phyloP scores from a whole-genome alignment of 2,113 vertebrate genomes.

The Centrocercus urophasianus region DNA sequence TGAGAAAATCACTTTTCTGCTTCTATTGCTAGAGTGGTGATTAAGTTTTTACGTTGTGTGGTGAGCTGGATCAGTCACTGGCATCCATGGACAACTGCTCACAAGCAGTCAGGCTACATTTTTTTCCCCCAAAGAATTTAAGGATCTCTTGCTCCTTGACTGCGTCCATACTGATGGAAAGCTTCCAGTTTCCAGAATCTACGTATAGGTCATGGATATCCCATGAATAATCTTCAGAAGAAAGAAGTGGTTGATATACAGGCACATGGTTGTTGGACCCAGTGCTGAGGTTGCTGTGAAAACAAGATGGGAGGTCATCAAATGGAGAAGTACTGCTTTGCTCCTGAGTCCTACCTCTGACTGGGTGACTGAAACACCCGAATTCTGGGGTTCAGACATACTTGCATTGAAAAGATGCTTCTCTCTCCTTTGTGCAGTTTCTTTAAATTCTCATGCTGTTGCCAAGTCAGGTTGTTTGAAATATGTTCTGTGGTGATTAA shows the following conservation, averaged over 20 bases:
- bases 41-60: not conserved
- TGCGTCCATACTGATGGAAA: not conserved
- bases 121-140: not conserved
- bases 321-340: not conserved
- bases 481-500: not conserved
- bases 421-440: not conserved
- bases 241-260: accelerated
- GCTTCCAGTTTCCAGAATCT: not conserved
- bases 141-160: not conserved
- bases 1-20: not conserved
- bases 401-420: not conserved
- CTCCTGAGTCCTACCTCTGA: not conserved
- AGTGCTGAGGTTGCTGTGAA: not conserved
- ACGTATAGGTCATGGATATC: not conserved
- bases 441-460: not conserved
- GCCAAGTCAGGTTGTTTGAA: not conserved
- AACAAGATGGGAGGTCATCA: not conserved
- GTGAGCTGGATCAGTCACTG: not conserved
- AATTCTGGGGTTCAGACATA: not conserved
- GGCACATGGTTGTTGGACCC: not conserved
- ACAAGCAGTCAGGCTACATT: not conserved
- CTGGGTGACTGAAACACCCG: accelerated
- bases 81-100: not conserved
- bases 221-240: not conserved
- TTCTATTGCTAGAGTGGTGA: not conserved